Evolutionary conservation across 2,888 invertebrate species (phyloP), one percentile per base, ranked within the genome.

Genomic region (Boloria selene): DNA sequence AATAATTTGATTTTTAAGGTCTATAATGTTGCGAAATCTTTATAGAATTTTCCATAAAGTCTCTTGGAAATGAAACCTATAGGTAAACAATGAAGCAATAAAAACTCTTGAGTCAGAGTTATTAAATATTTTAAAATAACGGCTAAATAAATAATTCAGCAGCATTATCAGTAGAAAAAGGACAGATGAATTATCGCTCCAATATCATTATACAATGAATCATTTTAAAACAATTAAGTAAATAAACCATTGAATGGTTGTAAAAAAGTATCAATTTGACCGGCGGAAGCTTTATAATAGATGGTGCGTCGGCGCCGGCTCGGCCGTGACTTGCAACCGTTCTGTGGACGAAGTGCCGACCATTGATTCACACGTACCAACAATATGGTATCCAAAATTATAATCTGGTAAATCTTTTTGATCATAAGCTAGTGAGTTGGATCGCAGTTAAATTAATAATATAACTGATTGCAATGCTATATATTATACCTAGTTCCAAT

Each of bases 301-400:
- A 82, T 79, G 81, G 83, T 73, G 76, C 75, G 74, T 75, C 81
- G 80, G 84, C 84, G 86, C 88, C 84, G 83, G 78, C 77, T 74
- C 75, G 86, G 79, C 85, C 76, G 77, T 92, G 91, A 92, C 91
- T 92, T 90, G 92, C 92, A 83, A 72, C 72, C 70, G 75, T 74
- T 70, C 71, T 70, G 62, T 66, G 74, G 75, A 70, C 69, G 69
- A 64, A 71, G 64, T 54, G 68, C 72, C 73, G 70, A 62, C 68
- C 71, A 61, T 61, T 61, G 69, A 69, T 78, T 76, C 76, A 78
- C 78, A 77, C 77, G 75, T 76, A 72, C 70, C 55, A 68, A 70
- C 67, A 82, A 82, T 56, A 64, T 63, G 68, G 55, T 71, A 68
- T 61, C 60, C 59, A 60, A 67, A 65, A 65, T 26, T 56, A 22